These are phyloP conservation scores for Habroteleia sp. DNA, from an alignment of 2,888 invertebrate species.

Conservation along the genomic window DNA sequence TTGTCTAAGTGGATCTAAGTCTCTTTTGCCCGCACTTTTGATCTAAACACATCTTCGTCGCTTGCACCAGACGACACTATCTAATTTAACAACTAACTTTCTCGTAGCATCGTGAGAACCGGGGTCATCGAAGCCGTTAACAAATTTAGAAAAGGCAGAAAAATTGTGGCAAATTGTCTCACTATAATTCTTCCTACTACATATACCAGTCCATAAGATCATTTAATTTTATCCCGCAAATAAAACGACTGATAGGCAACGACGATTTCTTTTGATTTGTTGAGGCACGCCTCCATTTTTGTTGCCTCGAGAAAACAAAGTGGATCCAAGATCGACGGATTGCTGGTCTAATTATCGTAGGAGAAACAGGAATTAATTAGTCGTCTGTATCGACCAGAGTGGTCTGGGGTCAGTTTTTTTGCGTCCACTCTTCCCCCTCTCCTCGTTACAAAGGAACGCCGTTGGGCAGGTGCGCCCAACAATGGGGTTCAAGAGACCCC, in stretches of 20 bases:
- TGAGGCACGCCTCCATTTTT: slow-evolving; percentile 51
- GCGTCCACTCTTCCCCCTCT: slow-evolving; percentile 25
- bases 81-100: slow-evolving; percentile 71
- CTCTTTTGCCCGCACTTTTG: slow-evolving; percentile 23
- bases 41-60: slow-evolving; percentile 12
- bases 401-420: slow-evolving; percentile 65
- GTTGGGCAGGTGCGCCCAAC: slow-evolving; percentile 66
- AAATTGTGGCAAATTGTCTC: slow-evolving; percentile 34
- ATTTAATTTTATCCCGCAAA: slow-evolving; percentile 1
- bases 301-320: slow-evolving; percentile 57
- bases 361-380: slow-evolving; percentile 76
- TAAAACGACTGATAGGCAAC: slow-evolving; percentile 19
- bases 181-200: slow-evolving; percentile 16
- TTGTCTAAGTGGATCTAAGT: too few relatives aligned
- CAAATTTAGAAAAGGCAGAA: slow-evolving; percentile 31
- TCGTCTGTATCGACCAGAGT: slow-evolving; percentile 67
- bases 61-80: slow-evolving; percentile 37
- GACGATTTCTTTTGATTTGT: slow-evolving; percentile 11
- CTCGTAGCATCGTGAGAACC: slow-evolving; percentile 79
- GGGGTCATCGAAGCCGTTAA: slow-evolving; percentile 63
- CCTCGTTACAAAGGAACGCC: slow-evolving; percentile 26
- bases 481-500: slow-evolving; percentile 68
- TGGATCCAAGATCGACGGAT: slow-evolving; percentile 67
- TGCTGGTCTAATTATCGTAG: slow-evolving; percentile 71
- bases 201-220: slow-evolving; percentile 19